Evolutionary conservation across 2,113 vertebrate species (phyloP).

Genomic region (Sceloporus undulatus): DNA sequence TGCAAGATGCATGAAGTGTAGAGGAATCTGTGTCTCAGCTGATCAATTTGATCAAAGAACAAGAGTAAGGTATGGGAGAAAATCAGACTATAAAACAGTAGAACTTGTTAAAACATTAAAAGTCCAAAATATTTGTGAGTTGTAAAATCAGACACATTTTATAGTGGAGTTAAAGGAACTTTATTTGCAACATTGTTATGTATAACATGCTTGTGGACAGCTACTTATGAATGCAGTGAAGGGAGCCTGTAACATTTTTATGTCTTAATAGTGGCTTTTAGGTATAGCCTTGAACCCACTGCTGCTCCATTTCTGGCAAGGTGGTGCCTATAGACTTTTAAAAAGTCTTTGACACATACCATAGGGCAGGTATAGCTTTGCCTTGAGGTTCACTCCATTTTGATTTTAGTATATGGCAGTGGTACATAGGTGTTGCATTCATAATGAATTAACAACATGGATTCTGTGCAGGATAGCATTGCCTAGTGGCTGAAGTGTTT

Average conservation of each 20-base stretch:
- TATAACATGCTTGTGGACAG: not conserved
- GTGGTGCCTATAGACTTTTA: not conserved
- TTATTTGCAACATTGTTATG: not conserved
- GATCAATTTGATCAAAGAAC: not conserved
- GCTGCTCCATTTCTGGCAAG: not conserved
- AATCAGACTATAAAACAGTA: not conserved
- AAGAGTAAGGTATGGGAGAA: not conserved
- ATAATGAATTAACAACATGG: not conserved
- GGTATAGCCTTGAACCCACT: not conserved
- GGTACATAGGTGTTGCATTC: conserved; percentile 11
- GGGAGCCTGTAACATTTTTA: not conserved
- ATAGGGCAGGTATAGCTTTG: not conserved
- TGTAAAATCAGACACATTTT: not conserved
- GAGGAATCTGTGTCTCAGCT: not conserved
- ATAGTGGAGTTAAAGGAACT: not conserved
- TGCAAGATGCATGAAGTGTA: not conserved
- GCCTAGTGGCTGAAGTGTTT: conserved; percentile 5
- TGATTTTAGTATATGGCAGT: not conserved
- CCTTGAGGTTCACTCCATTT: not conserved
- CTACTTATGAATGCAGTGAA: not conserved
- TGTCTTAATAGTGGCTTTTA: not conserved
- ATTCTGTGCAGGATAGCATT: conserved; percentile 1
- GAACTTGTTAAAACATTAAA: not conserved
- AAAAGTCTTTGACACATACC: not conserved
- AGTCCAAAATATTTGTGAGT: conserved; percentile 9